Evolutionary conservation across 1,140 invertebrate genomes (phyloP).

Genomic region (Nephotettix cincticeps): DNA sequence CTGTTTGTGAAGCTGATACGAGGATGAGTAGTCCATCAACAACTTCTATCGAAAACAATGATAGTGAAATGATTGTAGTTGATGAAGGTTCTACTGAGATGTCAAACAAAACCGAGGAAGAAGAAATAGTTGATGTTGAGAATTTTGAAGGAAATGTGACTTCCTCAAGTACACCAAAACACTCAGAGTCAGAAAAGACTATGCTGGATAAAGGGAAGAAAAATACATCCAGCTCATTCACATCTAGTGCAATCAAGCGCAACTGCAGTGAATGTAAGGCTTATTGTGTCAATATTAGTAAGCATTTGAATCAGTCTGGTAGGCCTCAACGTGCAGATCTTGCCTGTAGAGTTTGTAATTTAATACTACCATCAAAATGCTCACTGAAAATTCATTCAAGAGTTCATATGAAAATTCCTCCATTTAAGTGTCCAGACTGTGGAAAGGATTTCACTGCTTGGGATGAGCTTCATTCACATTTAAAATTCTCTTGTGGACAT

Average conservation of each 20-base stretch:
- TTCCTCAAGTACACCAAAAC: no score
- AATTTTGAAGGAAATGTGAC: background rate
- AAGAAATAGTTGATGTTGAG: background rate
- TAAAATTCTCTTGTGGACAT: slow-evolving; percentile 28
- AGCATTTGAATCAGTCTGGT: background rate
- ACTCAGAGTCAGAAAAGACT: background rate
- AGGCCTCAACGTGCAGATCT: background rate
- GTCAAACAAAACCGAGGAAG: background rate
- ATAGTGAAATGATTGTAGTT: background rate
- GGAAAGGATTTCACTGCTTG: slow-evolving; percentile 22
- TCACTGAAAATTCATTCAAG: slow-evolving; percentile 29
- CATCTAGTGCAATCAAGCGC: background rate
- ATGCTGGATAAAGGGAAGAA: background rate
- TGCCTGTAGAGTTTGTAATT: slow-evolving; percentile 10
- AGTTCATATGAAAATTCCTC: slow-evolving; percentile 27
- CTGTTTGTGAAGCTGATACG: no score
- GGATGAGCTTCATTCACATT: slow-evolving; percentile 19
- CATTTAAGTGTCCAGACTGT: slow-evolving; percentile 32
- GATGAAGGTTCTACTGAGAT: background rate
- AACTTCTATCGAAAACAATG: no score
- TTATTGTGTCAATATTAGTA: background rate
- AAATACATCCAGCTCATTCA: background rate
- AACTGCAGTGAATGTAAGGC: background rate
- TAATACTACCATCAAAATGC: slow-evolving; percentile 29
- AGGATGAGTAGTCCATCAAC: no score